A percentile compares a stretch with the other conserved stretches of the same genome.
phyloP scores from a whole-genome alignment of 2,113 vertebrate species.

The Siphamia tubifer region DNA sequence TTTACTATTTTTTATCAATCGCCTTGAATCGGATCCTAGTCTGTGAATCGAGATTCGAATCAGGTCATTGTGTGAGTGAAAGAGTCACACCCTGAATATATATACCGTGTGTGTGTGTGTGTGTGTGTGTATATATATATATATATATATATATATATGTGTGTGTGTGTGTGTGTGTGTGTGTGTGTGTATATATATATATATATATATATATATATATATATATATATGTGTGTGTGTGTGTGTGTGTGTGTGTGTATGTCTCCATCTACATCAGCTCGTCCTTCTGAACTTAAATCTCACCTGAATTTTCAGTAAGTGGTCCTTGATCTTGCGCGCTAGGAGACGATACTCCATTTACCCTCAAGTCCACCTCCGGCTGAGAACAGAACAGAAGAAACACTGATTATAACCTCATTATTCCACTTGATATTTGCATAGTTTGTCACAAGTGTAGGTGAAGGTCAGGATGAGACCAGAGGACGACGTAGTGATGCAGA shows the following conservation, averaged over 20 bases:
- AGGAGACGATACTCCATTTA: slow-evolving; percentile 88
- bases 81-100: too few species aligned
- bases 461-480: slow-evolving; percentile 9
- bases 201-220: too few species aligned
- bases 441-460: slow-evolving; percentile 15
- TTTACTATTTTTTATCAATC: too few species aligned
- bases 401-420: slow-evolving; percentile 20
- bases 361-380: slow-evolving; percentile 87
- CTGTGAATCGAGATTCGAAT: too few species aligned
- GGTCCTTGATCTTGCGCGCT: slow-evolving; percentile 80
- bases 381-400: slow-evolving; percentile 46
- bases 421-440: neutral
- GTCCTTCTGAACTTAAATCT: slow-evolving; percentile 19
- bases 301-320: slow-evolving; percentile 87
- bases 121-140: too few species aligned
- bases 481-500: neutral
- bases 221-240: too few species aligned
- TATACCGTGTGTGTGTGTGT: too few species aligned
- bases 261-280: neutral
- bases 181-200: too few species aligned
- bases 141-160: too few species aligned
- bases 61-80: too few species aligned
- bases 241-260: neutral
- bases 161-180: too few species aligned
- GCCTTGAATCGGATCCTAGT: too few species aligned